Evolutionary conservation across 2,113 vertebrate genomes (phyloP).

Genomic region (Menidia beryllina): DNA sequence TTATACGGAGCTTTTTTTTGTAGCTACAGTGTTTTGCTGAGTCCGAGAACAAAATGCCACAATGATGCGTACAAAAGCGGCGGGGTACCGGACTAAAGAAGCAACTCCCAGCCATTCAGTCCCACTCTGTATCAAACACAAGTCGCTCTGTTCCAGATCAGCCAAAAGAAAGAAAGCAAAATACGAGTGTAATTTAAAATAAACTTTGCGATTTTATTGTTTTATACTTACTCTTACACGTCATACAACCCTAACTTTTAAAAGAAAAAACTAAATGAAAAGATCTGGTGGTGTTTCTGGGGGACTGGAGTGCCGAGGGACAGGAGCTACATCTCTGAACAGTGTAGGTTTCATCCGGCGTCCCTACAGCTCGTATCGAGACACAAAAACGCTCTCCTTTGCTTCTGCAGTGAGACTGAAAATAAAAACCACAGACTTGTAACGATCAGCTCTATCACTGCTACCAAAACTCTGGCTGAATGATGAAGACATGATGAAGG

Average conservation of each 20-base stretch:
- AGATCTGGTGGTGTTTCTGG: conserved; percentile 78
- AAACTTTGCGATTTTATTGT: conserved; percentile 88
- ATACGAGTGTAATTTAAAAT: conserved; percentile 83
- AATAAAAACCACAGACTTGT: conserved; percentile 28
- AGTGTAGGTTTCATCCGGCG: conserved; percentile 45
- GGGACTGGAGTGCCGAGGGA: conserved; percentile 73
- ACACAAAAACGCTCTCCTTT: conserved; percentile 35
- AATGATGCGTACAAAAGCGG: conserved; percentile 12
- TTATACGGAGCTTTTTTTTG: conserved; percentile 17
- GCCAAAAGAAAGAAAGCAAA: conserved; percentile 51
- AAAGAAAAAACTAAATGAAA: conserved; percentile 74
- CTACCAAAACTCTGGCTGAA: conserved; percentile 44
- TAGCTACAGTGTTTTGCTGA: conserved; percentile 10
- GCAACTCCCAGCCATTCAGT: too few species aligned
- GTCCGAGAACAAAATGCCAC: conserved; percentile 10
- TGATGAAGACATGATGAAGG: conserved; percentile 50
- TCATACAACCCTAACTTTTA: conserved; percentile 84
- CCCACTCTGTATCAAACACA: not conserved
- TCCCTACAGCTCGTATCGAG: conserved; percentile 49
- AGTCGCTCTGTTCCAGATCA: not conserved
- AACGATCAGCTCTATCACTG: conserved; percentile 34
- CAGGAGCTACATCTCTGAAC: conserved; percentile 58
- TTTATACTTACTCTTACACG: conserved; percentile 84
- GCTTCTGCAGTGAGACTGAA: conserved; percentile 36
- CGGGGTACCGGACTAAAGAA: not conserved